Base-by-base conservation (phyloP, 2,797 vertebrate species). In the Xenops minutus region DNA sequence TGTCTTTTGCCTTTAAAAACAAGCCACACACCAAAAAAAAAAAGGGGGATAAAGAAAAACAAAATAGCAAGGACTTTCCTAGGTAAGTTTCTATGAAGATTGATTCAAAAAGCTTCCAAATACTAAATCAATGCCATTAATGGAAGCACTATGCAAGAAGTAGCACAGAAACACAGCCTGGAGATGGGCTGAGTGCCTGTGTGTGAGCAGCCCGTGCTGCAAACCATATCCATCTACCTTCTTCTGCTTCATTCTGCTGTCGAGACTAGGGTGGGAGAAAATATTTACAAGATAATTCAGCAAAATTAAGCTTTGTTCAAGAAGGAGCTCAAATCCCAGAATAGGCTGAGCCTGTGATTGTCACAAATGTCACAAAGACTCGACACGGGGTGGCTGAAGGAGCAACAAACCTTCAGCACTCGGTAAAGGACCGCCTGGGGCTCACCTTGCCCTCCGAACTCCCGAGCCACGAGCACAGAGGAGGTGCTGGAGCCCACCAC, bases 1-100 rank as follows among this genome's bases (percentile, higher is more conserved):
- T 86, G 55, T 80, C 20, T 64, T 86, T 34, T 48, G 36, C 66
- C 55, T 85, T 93, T 29, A 32, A 54, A 94, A 89, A 74, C 54
- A 7, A 0, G 24, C 15, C 44, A 63, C 5, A 19, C 6, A 66
- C 8, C 72, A 49, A 49, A 49, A 49, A 15, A 26, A 27, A 51
- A 44, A 62, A 12, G 4, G 3, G 6, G 10, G 12, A 55, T 76
- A 52, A 71, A 39, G 6, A 10, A 61, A 82, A 67, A 32, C 4
- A 81, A 67, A 74, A 24, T 3, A 52, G 27, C 24, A 54, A 34
- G 29, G 62, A 51, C 9, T 64, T 81, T 77, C 56, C 36, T 54
- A 30, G 29, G 17, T 27, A 66, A 8, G 24, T 48, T 85, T 91
- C 36, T 55, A 36, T 3, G 3, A 52, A 81, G 39, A 19, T n/a